These are phyloP conservation scores for Oasisia sp. DNA, from an alignment of 2,888 invertebrate species.

Conservation along the genomic window DNA sequence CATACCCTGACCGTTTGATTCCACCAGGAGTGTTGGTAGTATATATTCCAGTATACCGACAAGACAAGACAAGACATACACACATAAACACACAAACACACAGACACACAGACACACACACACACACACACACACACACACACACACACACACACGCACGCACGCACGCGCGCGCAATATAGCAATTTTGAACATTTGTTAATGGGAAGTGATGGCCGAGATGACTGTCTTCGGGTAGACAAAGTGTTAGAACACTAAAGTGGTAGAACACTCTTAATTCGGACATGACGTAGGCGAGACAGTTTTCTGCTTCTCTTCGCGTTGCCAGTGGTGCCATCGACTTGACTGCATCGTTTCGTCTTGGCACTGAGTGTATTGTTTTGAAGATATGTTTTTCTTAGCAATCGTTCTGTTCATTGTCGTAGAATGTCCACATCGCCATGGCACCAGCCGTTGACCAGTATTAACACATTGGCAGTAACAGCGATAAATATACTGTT, in stretches of 20 bases:
- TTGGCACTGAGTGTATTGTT: neutral
- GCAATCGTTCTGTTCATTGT: neutral
- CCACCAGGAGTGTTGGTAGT: no score
- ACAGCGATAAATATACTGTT: neutral
- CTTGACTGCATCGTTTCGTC: neutral
- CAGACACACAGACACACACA: no score
- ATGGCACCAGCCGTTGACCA: no score
- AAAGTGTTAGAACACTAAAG: no score
- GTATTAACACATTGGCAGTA: neutral
- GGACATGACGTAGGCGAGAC: neutral
- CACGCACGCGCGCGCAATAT: no score
- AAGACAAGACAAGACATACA: no score
- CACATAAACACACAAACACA: no score
- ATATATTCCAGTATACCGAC: no score
- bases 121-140: no score
- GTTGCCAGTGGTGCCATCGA: neutral
- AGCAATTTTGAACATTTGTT: no score
- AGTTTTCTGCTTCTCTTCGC: neutral
- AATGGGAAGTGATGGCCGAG: neutral
- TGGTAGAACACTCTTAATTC: neutral
- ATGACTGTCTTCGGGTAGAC: neutral
- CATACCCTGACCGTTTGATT: no score
- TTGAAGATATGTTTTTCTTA: neutral
- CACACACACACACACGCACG: no score
- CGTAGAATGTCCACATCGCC: neutral